Evolutionary conservation across 2,797 vertebrate genomes (phyloP), one percentile per base, ranked within the genome.

Genomic region (Lycodopsis pacificus): DNA sequence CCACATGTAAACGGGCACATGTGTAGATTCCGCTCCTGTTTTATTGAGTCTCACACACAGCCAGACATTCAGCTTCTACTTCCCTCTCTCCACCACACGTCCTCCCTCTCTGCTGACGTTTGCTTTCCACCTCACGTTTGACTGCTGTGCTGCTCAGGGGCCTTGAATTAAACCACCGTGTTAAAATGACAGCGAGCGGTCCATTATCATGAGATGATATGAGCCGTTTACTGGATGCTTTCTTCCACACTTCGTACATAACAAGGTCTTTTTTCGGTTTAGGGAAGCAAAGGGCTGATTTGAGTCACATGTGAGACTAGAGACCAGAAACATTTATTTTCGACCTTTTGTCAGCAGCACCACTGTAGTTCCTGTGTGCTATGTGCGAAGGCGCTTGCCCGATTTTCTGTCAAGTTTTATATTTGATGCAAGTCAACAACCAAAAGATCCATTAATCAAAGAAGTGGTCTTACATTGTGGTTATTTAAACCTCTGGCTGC

Each of bases 81-180:
- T 87, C 80, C 83, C 70, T 74, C 73, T 81, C 56, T 79, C 59
- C 77, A n/a, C 25, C 65, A n/a, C 42, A 67, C 80, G 84, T 88
- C 80, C 93, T 94, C 93, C 93, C 85, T 91, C 81, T 92, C 44
- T 94, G 92, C 93, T 94, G 93, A 94, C 83, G 58, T 81, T 73
- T 59, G 66, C 73, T 89, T 91, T 89, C 77, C 81, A 77, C 68
- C 19, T 83, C 66, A 53, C 9, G 11, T 61, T 63, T 38, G 67
- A 66, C 66, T 46, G 51, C 73, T 19, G 40, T 32, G 20, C 14
- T 42, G 19, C 71, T 59, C 69, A 11, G 44, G 5, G 15, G 1
- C 42, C 20, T 34, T 27, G 56, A 38, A 53, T 72, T 19, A 68
- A 73, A 48, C 22, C n/a, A 0, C 4, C 1, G 3, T 19, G 22